Evolutionary conservation across 2,888 invertebrate genomes (phyloP), one percentile per base, ranked within the genome.

Genomic region (Phanerotoma sp.): DNA sequence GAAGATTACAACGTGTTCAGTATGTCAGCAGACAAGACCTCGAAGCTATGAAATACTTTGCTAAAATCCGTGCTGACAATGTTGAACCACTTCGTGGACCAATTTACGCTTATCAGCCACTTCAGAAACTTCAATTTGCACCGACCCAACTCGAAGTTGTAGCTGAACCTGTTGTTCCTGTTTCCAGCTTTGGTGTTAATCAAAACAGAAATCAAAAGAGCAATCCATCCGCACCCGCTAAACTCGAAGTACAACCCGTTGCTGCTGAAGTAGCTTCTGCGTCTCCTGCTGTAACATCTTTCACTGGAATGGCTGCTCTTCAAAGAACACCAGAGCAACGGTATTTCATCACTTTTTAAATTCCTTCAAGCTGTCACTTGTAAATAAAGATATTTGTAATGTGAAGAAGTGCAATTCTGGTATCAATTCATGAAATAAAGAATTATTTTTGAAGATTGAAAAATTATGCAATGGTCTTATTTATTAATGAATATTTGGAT

Each of bases 21-120:
- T 86, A 84, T 75, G 78, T 81, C 56, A 84, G 84, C 67, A 72
- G 74, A n/a, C 77, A 80, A 60, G 78, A 81, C 65, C 59, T 73
- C 37, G 73, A 73, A 30, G 84, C 85, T 51, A 86, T 86, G 85
- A 85, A 83, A 16, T 85, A 84, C 67, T 83, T 83, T 33, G 86
- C 86, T 9, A 81, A 82, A 63, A 79, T 86, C 55, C 84, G 82
- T 46, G 86, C 86, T 68, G 82, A 79, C 65, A 81, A 82, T 63
- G 84, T 86, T 56, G 83, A 85, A 53, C 84, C 84, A 0, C 84
- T 86, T 15, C 81, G 81, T 6, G 80, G 84, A 42, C 85, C 84
- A 25, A 82, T 86, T 38, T 86, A 84, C 70, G 82, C 83, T 68
- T 61, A 77, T 61, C 54, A 70, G 2, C 77, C 77, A 0, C 65